Base-by-base conservation (phyloP, 2,888 invertebrate genomes). In the Napeogenes sylphis region DNA sequence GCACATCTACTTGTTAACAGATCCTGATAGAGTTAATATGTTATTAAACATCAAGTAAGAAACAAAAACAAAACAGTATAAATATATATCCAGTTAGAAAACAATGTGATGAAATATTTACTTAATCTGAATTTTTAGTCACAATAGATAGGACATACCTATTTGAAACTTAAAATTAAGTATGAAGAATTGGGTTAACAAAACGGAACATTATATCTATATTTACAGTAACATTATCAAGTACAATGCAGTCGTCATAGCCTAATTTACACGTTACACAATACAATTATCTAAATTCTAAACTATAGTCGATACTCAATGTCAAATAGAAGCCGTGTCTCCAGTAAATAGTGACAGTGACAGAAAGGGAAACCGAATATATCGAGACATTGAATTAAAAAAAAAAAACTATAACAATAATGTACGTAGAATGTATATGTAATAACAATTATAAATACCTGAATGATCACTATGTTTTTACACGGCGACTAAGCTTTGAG, bases 171-270 rank as follows among this genome's bases (percentile, higher is more conserved):
- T 51, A 51, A 68, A 65, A 68, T 68, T 69, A 69, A 68, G 66
- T 66, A 69, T 68, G 66, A 62, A 59, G 35, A 61, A 64, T 60
- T 35, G 58, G 67, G 63, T 66, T 64, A 67, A 46, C 51, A 51
- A 65, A 51, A 21, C 30, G 21, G 21, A 51, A 51, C 8, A 21
- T 10, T 51, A 51, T 21, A 51, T 42, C 42, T 66, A 62, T 65
- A 67, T 64, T 68, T 64, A 68, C 64, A 70, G 63, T 71, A 70
- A 72, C 67, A 73, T 68, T 70, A 72, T 71, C 71, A 83, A 82
- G 82, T 83, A 83, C 82, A 77, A 77, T 72, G 81, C 82, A 75
- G 74, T 74, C 68, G 73, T 78, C 72, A 75, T 79, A 78, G 66
- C 73, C 74, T 71, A 75, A 58, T 71, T 70, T 68, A 42, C 42